phyloP scores from a whole-genome alignment of 2,888 invertebrate species.

The Saturnia japonica region DNA sequence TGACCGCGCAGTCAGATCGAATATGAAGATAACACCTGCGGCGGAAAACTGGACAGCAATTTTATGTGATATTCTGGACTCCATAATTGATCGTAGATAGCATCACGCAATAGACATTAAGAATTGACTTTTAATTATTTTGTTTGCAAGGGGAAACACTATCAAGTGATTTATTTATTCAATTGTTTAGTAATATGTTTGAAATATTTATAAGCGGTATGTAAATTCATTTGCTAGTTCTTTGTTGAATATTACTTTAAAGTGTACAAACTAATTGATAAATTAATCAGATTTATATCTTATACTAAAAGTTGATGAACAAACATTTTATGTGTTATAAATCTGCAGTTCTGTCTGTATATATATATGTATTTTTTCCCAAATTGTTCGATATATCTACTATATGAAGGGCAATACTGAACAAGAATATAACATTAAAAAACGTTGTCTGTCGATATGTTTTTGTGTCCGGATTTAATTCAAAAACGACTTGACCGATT shows the following conservation, averaged over 20 bases:
- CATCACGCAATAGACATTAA: slow-evolving; percentile 64
- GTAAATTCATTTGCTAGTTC: neutral
- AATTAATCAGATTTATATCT: too few relatives aligned
- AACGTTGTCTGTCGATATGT: too few relatives aligned
- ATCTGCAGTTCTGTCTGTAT: too few relatives aligned
- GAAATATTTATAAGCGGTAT: neutral
- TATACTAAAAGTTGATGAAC: too few relatives aligned
- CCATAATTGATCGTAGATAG: slow-evolving; percentile 77
- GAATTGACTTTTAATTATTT: slow-evolving; percentile 73
- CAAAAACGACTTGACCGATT: too few relatives aligned
- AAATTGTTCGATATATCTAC: too few relatives aligned
- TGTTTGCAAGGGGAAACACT: slow-evolving; percentile 43
- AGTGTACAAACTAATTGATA: too few relatives aligned
- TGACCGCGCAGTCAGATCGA: slow-evolving; percentile 77
- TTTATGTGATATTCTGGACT: slow-evolving; percentile 72
- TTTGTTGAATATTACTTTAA: neutral
- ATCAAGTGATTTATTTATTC: slow-evolving; percentile 34
- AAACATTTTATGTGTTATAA: too few relatives aligned
- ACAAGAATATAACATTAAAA: too few relatives aligned
- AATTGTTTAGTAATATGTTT: neutral
- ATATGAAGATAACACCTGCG: slow-evolving; percentile 64
- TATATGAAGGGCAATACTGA: too few relatives aligned
- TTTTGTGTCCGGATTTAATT: too few relatives aligned
- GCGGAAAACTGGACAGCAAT: slow-evolving; percentile 79
- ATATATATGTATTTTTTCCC: too few relatives aligned